Conservation (phyloP, 2,797 vertebrate genomes). For the Argya squamiceps region DNA sequence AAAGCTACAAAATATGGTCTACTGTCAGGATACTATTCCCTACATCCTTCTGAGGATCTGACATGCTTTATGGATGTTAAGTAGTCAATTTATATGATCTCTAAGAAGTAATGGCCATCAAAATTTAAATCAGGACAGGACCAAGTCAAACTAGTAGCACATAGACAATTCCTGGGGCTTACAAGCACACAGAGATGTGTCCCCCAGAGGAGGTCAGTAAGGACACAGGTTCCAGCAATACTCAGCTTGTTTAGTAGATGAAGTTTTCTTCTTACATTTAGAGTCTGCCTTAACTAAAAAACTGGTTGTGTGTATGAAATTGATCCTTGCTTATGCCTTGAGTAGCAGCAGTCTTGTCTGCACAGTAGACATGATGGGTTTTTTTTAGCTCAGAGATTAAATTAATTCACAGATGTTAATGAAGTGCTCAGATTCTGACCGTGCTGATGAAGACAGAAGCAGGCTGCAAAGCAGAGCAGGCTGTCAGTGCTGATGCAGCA, state of each 20-base stretch:
- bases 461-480: background rate
- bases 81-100: background rate
- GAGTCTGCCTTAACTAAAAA: background rate
- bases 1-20: background rate
- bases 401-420: background rate
- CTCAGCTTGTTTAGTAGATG: background rate
- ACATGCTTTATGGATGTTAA: background rate
- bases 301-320: background rate
- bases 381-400: background rate
- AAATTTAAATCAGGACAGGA: background rate
- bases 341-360: background rate
- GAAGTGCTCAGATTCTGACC: background rate
- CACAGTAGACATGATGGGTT: background rate
- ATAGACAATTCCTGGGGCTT: background rate
- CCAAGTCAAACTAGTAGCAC: background rate
- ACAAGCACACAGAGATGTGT: rapidly evolving
- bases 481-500: background rate
- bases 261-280: background rate
- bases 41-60: background rate
- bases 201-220: rapidly evolving
- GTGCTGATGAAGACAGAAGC: background rate
- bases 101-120: background rate
- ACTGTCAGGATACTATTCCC: background rate
- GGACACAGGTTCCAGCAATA: too few relatives aligned
- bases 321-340: background rate